A percentile compares a stretch with the other conserved stretches of the same genome.
Evolutionary conservation across 2,113 vertebrate genomes (phyloP).

Genomic region (Dolichotis patagonum): DNA sequence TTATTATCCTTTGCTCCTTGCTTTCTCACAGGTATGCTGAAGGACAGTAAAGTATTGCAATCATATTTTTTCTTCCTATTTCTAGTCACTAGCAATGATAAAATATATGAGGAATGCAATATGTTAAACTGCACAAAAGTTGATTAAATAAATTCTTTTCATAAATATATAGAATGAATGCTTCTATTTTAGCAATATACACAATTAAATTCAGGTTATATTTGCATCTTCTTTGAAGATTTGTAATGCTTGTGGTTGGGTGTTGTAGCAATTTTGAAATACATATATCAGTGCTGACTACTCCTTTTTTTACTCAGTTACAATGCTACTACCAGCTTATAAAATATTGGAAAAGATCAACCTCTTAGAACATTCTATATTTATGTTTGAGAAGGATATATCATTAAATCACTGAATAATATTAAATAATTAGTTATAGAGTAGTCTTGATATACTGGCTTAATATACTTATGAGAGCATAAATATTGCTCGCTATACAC

Average conservation of each 20-base stretch:
- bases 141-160: slow-evolving; percentile 46
- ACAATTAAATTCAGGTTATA: slow-evolving; percentile 8
- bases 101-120: background rate
- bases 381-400: slow-evolving; percentile 53
- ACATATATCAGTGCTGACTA: background rate
- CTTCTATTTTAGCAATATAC: slow-evolving; percentile 12
- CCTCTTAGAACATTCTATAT: slow-evolving; percentile 34
- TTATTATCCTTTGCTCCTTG: slow-evolving; percentile 73
- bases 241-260: background rate
- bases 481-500: background rate
- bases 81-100: background rate
- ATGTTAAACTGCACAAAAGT: background rate
- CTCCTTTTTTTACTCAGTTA: background rate
- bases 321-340: background rate
- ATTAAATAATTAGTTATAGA: slow-evolving; percentile 54
- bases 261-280: background rate
- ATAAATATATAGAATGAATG: background rate
- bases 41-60: slow-evolving; percentile 67
- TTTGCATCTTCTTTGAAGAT: background rate
- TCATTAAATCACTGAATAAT: slow-evolving; percentile 44
- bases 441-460: slow-evolving; percentile 63
- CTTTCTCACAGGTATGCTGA: slow-evolving; percentile 71
- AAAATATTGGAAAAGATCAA: slow-evolving; percentile 59
- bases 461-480: slow-evolving; percentile 57
- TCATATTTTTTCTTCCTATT: slow-evolving; percentile 59